Evolutionary conservation across 2,888 invertebrate genomes (phyloP), one percentile per base, ranked within the genome.

Genomic region (Rhagium mordax): DNA sequence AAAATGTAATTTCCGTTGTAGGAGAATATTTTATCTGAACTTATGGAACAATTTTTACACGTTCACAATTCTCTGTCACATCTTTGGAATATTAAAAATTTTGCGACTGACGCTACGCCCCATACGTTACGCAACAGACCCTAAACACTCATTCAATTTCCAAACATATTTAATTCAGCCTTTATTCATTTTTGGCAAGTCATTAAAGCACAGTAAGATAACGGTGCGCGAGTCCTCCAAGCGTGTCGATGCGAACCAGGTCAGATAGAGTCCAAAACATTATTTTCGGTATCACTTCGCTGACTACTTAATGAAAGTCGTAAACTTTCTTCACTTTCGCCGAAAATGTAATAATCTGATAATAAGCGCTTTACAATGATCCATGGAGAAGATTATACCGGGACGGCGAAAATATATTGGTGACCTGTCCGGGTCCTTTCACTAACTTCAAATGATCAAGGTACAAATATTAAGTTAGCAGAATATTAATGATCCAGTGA

Each of bases 281-380:
- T 29, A 20, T 33, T 65, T 65, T 65, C 55, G 18, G 51, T 18
- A 53, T 3, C 41, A 20, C 33, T 65, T 20, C 16, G 33, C 8
- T 65, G 53, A 65, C 65, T 53, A 53, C 53, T 53, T 33, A 33
- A 53, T 59, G 47, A 71, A 66, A 71, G 61, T 55, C 53, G 60
- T 20, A 71, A 66, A 71, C 71, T 71, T 71, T 71, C 71, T 53
- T 71, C 67, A 71, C 71, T 71, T 71, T 71, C 71, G 67, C 71
- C 61, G 47, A 71, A 71, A 71, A 65, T 53, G 65, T 33, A 65
- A 65, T 65, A 65, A 53, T 53, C 53, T 53, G 21, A 16, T 65
- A 65, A 65, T 65, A 29, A 20, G 1, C 49, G 62, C 62, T 48
- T 20, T 47, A 20, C 24, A 49, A 59, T 55, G 47, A 59, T 16